Conservation (phyloP, 1,140 invertebrate genomes). For the Belonocnema kinseyi region DNA sequence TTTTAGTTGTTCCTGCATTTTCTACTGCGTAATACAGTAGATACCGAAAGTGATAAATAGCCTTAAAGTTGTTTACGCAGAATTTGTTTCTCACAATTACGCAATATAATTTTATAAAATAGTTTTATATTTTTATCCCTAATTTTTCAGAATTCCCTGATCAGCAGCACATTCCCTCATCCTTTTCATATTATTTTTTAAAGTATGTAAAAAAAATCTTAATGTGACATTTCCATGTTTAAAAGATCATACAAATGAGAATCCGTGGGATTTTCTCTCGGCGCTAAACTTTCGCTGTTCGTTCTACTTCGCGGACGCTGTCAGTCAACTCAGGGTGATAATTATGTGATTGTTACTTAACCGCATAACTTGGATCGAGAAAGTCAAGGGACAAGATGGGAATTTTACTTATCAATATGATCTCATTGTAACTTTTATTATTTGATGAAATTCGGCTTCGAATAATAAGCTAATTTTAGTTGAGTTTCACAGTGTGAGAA, state of each 20-base stretch:
- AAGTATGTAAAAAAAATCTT: too few species aligned
- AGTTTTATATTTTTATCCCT: too few species aligned
- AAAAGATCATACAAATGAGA: slow-evolving; percentile 42
- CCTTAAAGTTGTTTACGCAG: too few species aligned
- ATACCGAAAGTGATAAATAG: too few species aligned
- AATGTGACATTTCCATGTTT: not conserved
- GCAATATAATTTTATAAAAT: too few species aligned
- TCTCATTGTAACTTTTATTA: too few species aligned
- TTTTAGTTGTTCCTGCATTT: too few species aligned
- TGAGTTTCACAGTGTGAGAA: not conserved
- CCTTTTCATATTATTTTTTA: too few species aligned
- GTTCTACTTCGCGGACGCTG: slow-evolving; percentile 49
- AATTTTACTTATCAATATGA: slow-evolving; percentile 5
- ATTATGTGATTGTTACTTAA: slow-evolving; percentile 43
- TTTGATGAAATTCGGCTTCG: not conserved
- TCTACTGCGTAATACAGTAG: too few species aligned
- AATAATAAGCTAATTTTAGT: not conserved
- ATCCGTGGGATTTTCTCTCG: slow-evolving; percentile 58
- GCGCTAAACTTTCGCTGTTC: slow-evolving; percentile 58
- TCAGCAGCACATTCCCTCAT: too few species aligned
- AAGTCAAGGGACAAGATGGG: slow-evolving; percentile 39
- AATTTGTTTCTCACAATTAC: too few species aligned
- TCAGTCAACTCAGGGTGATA: slow-evolving; percentile 29
- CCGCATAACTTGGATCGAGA: slow-evolving; percentile 34
- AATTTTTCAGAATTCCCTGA: too few species aligned